Evolutionary conservation across 2,113 vertebrate genomes (phyloP).

Genomic region (Gymnobelideus leadbeateri): DNA sequence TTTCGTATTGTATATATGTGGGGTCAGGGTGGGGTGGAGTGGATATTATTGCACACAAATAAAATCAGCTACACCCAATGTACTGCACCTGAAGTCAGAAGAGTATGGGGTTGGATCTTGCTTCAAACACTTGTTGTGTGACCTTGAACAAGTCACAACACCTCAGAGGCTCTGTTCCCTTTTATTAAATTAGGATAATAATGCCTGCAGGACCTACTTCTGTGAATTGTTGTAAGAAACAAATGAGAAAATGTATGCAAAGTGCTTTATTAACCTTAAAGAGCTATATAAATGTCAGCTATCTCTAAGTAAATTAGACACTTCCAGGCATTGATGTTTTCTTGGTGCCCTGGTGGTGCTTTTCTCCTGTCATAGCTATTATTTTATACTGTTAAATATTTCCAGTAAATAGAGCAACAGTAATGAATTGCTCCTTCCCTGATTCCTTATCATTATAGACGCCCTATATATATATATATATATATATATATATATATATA

Average conservation of each 20-base stretch:
- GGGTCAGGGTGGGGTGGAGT: no score
- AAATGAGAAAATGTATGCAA: not conserved
- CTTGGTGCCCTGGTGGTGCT: not conserved
- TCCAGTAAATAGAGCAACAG: not conserved
- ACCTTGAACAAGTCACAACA: not conserved
- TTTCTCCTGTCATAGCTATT: not conserved
- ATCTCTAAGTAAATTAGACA: not conserved
- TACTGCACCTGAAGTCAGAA: not conserved
- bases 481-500: conserved; percentile 7
- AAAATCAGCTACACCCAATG: not conserved
- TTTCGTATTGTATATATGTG: not conserved
- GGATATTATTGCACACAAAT: not conserved
- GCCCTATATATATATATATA: not conserved
- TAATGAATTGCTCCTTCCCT: not conserved
- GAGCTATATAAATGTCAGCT: not conserved
- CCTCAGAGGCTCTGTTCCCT: not conserved
- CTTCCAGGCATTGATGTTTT: not conserved
- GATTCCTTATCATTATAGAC: not conserved
- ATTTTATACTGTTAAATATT: conserved; percentile 1
- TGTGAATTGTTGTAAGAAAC: not conserved
- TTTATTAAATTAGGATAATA: not conserved
- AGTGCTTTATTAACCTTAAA: not conserved
- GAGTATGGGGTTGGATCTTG: not conserved
- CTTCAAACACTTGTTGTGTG: not conserved
- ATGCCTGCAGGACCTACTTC: not conserved